Evolutionary conservation across 2,113 vertebrate genomes (phyloP).

Genomic region (Phyllostomus hastatus): DNA sequence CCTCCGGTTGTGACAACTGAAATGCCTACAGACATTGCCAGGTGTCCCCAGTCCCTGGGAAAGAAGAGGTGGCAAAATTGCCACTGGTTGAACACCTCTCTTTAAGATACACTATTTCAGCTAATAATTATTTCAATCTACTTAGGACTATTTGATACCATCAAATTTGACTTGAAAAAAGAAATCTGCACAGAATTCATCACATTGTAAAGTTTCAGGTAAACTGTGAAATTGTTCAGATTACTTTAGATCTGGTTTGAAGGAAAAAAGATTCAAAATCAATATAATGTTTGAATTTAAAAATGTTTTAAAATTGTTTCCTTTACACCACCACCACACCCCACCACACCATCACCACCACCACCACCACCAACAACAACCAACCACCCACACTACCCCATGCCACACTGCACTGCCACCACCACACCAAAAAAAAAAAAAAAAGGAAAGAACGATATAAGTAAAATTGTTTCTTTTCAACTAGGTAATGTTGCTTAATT

Average conservation of each 20-base stretch:
- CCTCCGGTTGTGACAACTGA: not conserved
- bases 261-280: not conserved
- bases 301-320: not conserved
- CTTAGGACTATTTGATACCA: not conserved
- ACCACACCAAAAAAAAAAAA: no score
- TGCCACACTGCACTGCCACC: no score
- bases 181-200: not conserved
- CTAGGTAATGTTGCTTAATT: not conserved
- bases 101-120: slow-evolving; percentile 9
- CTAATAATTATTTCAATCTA: slow-evolving; percentile 7
- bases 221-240: slow-evolving; percentile 31
- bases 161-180: not conserved
- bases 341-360: no score
- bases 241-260: not conserved
- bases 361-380: no score
- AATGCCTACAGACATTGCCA: not conserved
- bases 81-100: not conserved
- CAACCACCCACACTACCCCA: no score
- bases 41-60: not conserved
- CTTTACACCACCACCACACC: not conserved
- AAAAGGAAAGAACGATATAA: not conserved
- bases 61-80: not conserved
- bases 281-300: not conserved
- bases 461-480: slow-evolving; percentile 18
- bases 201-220: slow-evolving; percentile 6